These are phyloP conservation scores for Ceratina calcarata DNA, from an alignment of 1,140 invertebrate species.

Conservation along the genomic window DNA sequence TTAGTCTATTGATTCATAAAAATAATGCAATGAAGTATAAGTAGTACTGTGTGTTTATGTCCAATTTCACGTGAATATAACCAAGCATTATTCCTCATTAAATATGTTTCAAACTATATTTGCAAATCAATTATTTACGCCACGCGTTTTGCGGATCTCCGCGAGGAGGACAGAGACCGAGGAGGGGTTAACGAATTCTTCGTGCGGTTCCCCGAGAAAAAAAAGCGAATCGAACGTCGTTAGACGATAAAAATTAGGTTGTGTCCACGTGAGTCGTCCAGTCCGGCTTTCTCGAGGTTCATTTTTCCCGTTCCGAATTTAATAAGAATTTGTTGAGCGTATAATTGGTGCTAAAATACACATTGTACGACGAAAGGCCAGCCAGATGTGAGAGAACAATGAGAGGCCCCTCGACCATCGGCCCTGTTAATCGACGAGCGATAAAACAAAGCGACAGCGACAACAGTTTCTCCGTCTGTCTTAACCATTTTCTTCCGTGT, in stretches of 20 bases:
- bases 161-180: not conserved
- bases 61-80: slow-evolving; percentile 80
- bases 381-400: not conserved
- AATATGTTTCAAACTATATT: slow-evolving; percentile 79
- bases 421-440: slow-evolving; percentile 4
- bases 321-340: not conserved
- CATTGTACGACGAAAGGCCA: slow-evolving; percentile 23
- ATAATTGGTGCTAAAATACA: slow-evolving; percentile 41
- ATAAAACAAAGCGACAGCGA: not conserved
- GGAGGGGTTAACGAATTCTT: slow-evolving; percentile 13
- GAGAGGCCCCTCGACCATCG: slow-evolving; percentile 43
- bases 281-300: slow-evolving; percentile 50
- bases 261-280: slow-evolving; percentile 17
- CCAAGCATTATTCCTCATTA: slow-evolving; percentile 80
- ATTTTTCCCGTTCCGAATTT: slow-evolving; percentile 50
- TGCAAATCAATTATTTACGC: slow-evolving; percentile 74
- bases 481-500: slow-evolving; percentile 46
- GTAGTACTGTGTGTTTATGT: slow-evolving; percentile 81
- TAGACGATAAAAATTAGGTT: slow-evolving; percentile 35
- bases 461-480: slow-evolving; percentile 32
- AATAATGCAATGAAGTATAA: slow-evolving; percentile 81
- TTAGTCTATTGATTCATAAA: slow-evolving; percentile 80
- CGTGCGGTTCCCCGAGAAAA: not conserved
- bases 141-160: slow-evolving; percentile 45
- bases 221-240: not conserved